Base-by-base conservation (phyloP, 2,888 invertebrate species). In the Tromatobia lineatoria region DNA sequence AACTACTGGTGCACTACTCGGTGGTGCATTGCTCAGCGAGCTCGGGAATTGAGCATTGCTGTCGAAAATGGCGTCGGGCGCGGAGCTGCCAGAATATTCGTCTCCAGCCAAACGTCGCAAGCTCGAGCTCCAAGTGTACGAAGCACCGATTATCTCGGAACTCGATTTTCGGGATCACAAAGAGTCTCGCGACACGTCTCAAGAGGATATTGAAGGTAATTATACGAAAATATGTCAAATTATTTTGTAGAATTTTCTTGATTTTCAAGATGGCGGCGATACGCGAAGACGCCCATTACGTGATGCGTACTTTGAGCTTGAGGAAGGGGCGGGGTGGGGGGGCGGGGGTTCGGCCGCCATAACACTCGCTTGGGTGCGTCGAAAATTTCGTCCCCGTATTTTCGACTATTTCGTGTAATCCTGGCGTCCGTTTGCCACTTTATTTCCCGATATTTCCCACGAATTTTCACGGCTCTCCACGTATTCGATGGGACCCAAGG, bases 51-150 rank as follows among this genome's bases (percentile, higher is more conserved):
- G n/a, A n/a, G n/a, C 93, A 92, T 92, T 92, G 91, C 91, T 91
- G 92, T 91, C 87, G 91, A 94, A 94, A 92, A 94, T 94, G 94
- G 94, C 94, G 94, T 93, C 94, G 88, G 89, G 91, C 88, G 90
- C 93, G 90, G 93, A 94, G 91, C 90, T 92, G 89, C 91, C 90
- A 89, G 92, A 93, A 88, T 92, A 93, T 92, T 92, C 93, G 89
- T 93, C 93, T 88, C 91, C 92, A 89, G 92, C 91, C 80, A 94
- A 93, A 91, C 92, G 94, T 88, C 90, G 93, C 86, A 93, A 93
- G 90, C 88, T 93, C 85, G 93, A 93, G 84, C 88, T 89, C 76
- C 88, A 90, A 88, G 88, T 81, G 69, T 90, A 89, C 86, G 88
- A 80, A 75, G 80, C 87, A 75, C 87, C 89, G 64, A 86, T 85